Evolutionary conservation across 1,140 invertebrate species (phyloP), one percentile per base, ranked within the genome.

Genomic region (Drosophila athabasca): DNA sequence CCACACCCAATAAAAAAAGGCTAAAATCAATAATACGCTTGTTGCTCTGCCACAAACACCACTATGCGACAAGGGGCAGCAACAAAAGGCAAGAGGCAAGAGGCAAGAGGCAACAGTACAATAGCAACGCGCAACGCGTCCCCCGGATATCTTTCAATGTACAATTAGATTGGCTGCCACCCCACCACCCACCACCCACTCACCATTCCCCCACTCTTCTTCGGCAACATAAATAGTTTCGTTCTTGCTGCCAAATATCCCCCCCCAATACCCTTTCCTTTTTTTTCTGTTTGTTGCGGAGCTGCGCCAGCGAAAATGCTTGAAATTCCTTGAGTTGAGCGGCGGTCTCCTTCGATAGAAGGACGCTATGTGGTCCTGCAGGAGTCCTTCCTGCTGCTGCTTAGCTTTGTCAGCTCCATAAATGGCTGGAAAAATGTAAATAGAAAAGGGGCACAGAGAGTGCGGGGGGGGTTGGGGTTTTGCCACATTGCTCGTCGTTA

Each of bases 1-100:
- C 48, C 5, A 46, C 54, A 45, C n/a, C 15, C 8, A 13, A 46
- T 35, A 24, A 90, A 90, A 74, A 39, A 39, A 67, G 75, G 69
- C 78, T 90, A 82, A 90, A 90, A 90, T 90, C 85, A 90, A 90
- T 90, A 90, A 90, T 90, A 74, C 85, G 85, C 85, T 90, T 90
- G 85, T 90, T 90, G 85, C 87, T 76, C 72, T 41, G 35, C 35
- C 35, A 39, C 35, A 67, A 67, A 48, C 61, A 19, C 59, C 54
- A 71, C 15, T 31, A 13, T 19, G 8, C 26, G 24, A 58, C 13
- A 39, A 45, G 31, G 3, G 3, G 11, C 9, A 41, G 35, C 60
- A 54, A 48, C 52, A 57, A 19, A 45, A 60, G 29, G 67, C 58
- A 51, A 64, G 50, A 29, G 72, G 39, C 59, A 65, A 5, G 24